These are phyloP conservation scores for Chaetodon auriga DNA, from an alignment of 2,113 vertebrate species.

Conservation along the genomic window DNA sequence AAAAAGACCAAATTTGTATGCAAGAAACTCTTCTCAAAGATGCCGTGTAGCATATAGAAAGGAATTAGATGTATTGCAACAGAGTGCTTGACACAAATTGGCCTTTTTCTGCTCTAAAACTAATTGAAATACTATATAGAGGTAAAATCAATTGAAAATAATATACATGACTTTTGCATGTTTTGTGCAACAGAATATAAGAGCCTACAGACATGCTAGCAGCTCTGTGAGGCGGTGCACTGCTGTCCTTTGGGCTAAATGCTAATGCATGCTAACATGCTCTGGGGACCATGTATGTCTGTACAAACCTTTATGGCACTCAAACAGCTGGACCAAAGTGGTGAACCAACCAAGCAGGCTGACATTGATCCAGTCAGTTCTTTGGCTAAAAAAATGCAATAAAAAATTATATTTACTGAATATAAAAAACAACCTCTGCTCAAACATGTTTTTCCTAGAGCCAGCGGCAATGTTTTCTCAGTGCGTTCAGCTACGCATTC, in stretches of 20 bases:
- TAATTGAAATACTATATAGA: too few species aligned
- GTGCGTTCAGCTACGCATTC: slow-evolving; percentile 3
- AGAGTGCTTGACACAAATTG: not conserved
- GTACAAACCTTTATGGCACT: not conserved
- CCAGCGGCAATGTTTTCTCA: slow-evolving; percentile 8
- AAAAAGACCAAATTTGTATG: not conserved
- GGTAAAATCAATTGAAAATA: not conserved
- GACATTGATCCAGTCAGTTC: not conserved
- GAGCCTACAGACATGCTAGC: not conserved
- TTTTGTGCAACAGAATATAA: not conserved
- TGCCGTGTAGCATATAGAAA: not conserved
- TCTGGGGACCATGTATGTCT: not conserved
- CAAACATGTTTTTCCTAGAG: not conserved
- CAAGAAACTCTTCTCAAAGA: slow-evolving; percentile 15
- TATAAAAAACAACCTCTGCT: not conserved
- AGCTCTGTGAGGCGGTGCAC: not conserved
- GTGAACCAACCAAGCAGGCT: not conserved
- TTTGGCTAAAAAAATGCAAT: not conserved
- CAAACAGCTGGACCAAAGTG: not conserved
- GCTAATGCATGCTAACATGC: not conserved
- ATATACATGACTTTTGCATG: not conserved
- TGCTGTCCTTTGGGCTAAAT: not conserved
- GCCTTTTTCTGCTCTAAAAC: not conserved
- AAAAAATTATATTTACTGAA: not conserved
- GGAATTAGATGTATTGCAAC: not conserved